phyloP scores from a whole-genome alignment of 1,140 invertebrate genomes.

The Lasioglossum albipes region DNA sequence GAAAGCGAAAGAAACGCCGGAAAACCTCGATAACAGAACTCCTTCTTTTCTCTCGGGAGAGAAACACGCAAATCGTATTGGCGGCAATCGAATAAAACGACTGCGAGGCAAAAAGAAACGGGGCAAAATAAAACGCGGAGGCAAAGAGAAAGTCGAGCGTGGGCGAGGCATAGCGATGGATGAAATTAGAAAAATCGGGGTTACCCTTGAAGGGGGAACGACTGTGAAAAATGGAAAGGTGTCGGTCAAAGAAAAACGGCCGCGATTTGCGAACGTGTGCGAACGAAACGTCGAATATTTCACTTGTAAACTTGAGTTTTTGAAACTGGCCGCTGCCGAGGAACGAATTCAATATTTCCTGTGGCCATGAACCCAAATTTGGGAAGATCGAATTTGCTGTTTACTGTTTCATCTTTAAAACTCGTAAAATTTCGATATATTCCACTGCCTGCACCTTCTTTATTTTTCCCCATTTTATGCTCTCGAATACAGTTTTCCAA shows the following conservation, averaged over 20 bases:
- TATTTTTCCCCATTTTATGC: too few relatives aligned
- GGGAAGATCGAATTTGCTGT: too few relatives aligned
- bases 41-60: background rate
- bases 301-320: background rate
- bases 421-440: too few relatives aligned
- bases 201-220: background rate
- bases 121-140: constrained; percentile 23
- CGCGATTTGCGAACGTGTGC: background rate
- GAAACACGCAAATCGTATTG: too few relatives aligned
- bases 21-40: background rate
- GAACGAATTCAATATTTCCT: background rate
- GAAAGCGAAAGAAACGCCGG: background rate
- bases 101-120: background rate
- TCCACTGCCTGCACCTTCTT: too few relatives aligned
- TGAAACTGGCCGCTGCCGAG: background rate
- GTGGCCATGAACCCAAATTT: background rate
- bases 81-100: constrained; percentile 2
- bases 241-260: background rate
- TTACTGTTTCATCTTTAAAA: too few relatives aligned
- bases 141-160: constrained; percentile 18
- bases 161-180: background rate
- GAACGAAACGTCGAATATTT: constrained; percentile 1
- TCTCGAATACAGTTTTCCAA: background rate
- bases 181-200: constrained; percentile 19
- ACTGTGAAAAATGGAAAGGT: background rate